Base-by-base conservation (phyloP, 2,888 invertebrate species). In the Scaptomyza polygonia region DNA sequence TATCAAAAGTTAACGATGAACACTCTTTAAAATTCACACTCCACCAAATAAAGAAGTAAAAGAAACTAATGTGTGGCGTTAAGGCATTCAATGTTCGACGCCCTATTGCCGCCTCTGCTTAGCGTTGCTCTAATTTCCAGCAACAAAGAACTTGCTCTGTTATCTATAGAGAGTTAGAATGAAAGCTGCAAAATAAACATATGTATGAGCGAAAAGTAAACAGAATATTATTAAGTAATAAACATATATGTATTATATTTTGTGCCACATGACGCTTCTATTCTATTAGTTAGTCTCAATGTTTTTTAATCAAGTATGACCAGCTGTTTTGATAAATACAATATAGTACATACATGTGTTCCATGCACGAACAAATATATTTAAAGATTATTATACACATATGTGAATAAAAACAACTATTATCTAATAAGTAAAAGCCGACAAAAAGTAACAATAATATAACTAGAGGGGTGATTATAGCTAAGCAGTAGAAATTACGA, bases 101-200 rank as follows among this genome's bases (percentile, higher is more conserved):
- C 49, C 16, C 53, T 43, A 29, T 25, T 40, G 18, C n/a, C 18
- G 48, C 39, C 44, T 72, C 25, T 63, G 32, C 11, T 69, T 72
- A 72, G 58, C 81, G 48, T 57, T 67, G 70, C 51, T 83, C 84
- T 83, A 81, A 80, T 80, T 81, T 61, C n/a, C 32, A 67, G 27
- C 65, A 61, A 71, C 62, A 73, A 70, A 55, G 39, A 64, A 48
- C 21, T 32, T 2, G 52, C 55, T 51, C 45, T 62, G 61, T 67
- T 81, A 81, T 76, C 81, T 56, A 5, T 25, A 45, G 29, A 59
- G 2, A 36, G 34, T 1, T 6, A 36, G 39, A 16, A n/a, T 9
- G 36, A 16, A 30, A 40, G 39, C 21, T 14, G 39, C 9, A 18
- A 53, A 34, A 3, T 12, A 14, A 36, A 36, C 14, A 49, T 40